Percentiles rank a stretch among this genome's conserved stretches.
These are phyloP conservation scores for Macroglossus sobrinus DNA, from an alignment of 2,113 vertebrate species.

Conservation along the genomic window DNA sequence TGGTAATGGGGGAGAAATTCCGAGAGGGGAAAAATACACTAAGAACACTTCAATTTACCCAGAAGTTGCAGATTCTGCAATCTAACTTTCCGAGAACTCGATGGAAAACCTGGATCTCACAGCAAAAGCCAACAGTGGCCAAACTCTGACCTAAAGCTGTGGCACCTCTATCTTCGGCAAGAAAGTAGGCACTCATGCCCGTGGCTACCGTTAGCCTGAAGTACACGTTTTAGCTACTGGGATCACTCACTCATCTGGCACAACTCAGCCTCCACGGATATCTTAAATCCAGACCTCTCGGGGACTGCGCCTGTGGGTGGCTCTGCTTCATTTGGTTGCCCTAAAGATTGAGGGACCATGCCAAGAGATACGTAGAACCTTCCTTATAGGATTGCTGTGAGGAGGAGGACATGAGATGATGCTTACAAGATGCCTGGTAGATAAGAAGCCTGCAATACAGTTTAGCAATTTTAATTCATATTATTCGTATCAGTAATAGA, in stretches of 20 bases:
- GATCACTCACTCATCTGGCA: background rate
- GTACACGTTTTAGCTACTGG: accelerated
- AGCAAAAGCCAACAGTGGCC: accelerated
- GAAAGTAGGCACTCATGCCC: background rate
- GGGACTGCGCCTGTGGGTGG: background rate
- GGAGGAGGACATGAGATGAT: background rate
- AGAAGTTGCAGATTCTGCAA: background rate
- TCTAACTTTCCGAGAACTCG: background rate
- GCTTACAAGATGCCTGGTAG: background rate
- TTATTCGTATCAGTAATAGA: no score
- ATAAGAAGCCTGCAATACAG: background rate
- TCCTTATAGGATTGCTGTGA: background rate
- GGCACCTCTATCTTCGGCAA: accelerated
- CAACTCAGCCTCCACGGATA: accelerated
- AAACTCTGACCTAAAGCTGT: accelerated
- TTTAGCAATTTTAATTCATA: accelerated
- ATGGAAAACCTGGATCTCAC: background rate
- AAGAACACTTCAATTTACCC: background rate
- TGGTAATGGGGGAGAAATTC: conserved; percentile 15
- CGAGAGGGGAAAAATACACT: background rate
- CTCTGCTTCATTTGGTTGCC: background rate
- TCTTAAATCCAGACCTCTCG: background rate
- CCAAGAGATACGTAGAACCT: background rate
- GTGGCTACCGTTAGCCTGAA: accelerated
- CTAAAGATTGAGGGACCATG: background rate